Base-by-base conservation (phyloP, 2,888 invertebrate species). In the Trileptium ribeirensis region DNA sequence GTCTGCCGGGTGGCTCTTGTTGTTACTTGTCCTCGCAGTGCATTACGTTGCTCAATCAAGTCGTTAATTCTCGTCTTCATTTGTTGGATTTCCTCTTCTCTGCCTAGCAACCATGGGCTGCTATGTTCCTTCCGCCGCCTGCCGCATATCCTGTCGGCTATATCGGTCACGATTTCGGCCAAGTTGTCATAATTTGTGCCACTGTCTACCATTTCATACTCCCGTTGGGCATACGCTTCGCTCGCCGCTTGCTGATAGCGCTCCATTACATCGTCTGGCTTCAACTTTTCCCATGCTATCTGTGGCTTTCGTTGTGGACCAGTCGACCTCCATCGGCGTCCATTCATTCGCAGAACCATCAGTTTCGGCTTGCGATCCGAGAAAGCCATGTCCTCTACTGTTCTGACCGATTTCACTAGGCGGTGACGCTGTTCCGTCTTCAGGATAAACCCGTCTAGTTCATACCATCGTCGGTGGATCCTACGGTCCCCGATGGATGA, bases 391-490 rank as follows among this genome's bases (percentile, higher is more conserved):
- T 70, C 70, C 33, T 70, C 70, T 8, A 70, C 36, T 15, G 70
- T 33, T 29, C 33, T 33, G 36, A 70, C n/a, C 8, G 8, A 15
- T 31, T 36, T 8, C 8, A 70, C 33, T 29, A 70, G 31, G 33
- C 36, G 31, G 70, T 70, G 70, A 33, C 70, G 31, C 33, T 70
- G 70, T 29, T 70, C 15, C 15, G 33, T 15, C 33, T 70, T 70
- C 33, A 70, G 8, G 70, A 70, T 31, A n/a, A 70, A 70, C 70
- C 70, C 70, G 36, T 70, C 70, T 8, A 70, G 70, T 70, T 70
- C 70, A n/a, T 70, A 70, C 70, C 70, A 70, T 70, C 70, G 70
- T 8, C 36, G 31, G 70, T 33, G 70, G 15, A 36, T 36, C n/a
- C 70, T 70, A n/a, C 36, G 15, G 70, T 33, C 3, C 70, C 70